Base-by-base conservation (phyloP, 2,113 vertebrate genomes). In the Poeciliopsis prolifica region DNA sequence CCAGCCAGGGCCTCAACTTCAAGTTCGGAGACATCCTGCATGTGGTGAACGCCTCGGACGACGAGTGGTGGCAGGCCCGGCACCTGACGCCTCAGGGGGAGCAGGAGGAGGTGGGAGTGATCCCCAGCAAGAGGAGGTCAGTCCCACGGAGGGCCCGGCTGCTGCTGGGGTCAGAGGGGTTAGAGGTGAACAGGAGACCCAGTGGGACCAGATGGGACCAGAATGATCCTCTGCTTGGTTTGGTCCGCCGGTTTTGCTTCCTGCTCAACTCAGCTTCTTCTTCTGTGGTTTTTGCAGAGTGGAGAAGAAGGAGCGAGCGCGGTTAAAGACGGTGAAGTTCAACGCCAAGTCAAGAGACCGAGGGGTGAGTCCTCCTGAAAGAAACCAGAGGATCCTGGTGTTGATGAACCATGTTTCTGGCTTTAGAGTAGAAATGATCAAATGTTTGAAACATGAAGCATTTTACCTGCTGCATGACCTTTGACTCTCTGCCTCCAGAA, bases 291-390 rank as follows among this genome's bases (percentile, higher is more conserved):
- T 1, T 35, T 76, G 51, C 89, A 99, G 98, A 80, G 97, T 99
- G 75, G 98, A 99, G 91, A 99, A 98, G 92, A 99, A 99, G 87
- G 98, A 99, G 89, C 78, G 97, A 83, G 98, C 98, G 1, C 93
- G 98, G 11, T 95, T 99, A 94, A 99, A 99, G 96, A 99, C 97
- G 0, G 98, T 99, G 84, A 99, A 99, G 91, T 99, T 99, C 86
- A 99, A 99, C 92, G 95, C 97, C 67, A 99, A 98, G 93, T 94
- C 96, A 64, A 95, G 97, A 84, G 97, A 98, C 76, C 94, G 97
- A 96, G 97, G 95, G 96, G 98, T 99, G 92, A 98, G 97, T 97
- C 28, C 40, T 28, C 14, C 35, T 9, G 48, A 22, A 6, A 22
- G 48, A 15, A 15, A 15, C 19, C 24, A n/a, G 24, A 60, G 26